Evolutionary conservation across 2,888 invertebrate species (phyloP).

Genomic region (Leistus spinibarbis): DNA sequence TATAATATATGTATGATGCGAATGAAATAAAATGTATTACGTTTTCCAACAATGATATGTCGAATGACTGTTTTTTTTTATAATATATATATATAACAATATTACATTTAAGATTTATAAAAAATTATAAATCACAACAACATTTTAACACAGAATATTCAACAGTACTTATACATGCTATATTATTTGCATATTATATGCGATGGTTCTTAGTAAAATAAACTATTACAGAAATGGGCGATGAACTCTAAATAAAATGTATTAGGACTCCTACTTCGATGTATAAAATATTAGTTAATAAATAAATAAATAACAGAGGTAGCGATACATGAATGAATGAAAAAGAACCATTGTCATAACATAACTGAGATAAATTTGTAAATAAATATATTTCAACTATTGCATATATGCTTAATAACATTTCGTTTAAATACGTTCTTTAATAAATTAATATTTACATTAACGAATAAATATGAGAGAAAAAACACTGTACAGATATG

Average conservation of each 20-base stretch:
- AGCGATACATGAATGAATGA: not conserved
- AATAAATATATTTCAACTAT: conserved; percentile 27
- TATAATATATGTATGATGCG: conserved; percentile 18
- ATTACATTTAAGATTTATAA: conserved; percentile 31
- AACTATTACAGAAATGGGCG: not conserved
- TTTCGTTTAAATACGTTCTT: conserved; percentile 15
- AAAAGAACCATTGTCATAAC: not conserved
- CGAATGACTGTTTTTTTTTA: conserved; percentile 31
- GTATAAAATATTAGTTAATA: conserved; percentile 6
- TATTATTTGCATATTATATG: conserved; percentile 50
- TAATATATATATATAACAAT: conserved; percentile 38
- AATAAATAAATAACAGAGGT: not conserved
- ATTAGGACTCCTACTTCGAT: not conserved
- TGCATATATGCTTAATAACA: conserved; percentile 15
- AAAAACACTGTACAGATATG: conserved; percentile 40
- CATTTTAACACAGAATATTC: conserved; percentile 42
- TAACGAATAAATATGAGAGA: conserved; percentile 12
- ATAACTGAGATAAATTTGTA: not conserved
- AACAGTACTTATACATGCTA: conserved; percentile 53
- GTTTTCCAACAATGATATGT: conserved; percentile 34
- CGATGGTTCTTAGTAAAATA: conserved; percentile 47
- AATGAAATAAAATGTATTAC: conserved; percentile 29
- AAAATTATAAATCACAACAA: conserved; percentile 40
- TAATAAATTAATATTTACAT: conserved; percentile 6
- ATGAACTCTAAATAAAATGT: not conserved